Evolutionary conservation across 2,888 invertebrate genomes (phyloP), one percentile per base, ranked within the genome.

Genomic region (Xylota segnis): DNA sequence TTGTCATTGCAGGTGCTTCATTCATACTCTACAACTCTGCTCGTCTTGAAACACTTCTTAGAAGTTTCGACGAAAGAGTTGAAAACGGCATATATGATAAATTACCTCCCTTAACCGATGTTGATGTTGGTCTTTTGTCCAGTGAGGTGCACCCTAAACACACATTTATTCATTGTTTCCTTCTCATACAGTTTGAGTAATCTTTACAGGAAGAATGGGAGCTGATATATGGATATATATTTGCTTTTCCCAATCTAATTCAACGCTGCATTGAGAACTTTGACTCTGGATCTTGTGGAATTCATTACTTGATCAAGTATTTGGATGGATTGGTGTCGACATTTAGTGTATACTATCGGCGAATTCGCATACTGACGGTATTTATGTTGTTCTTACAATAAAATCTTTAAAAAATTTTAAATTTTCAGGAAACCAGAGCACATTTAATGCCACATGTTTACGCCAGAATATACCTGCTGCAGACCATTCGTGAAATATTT

Each of bases 11-110:
- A 96, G 96, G 96, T 66, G 95, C 95, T 40, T 93, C 95, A 29
- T 97, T 96, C 91, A 94, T 96, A 76, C 92, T 97, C 32, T 97
- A 97, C 91, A 97, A 97, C 90, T 95, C 95, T 90, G 96, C 96
- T 0, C 94, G 97, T 87, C 90, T 97, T 65, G 94, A 94, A 88
- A 94, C 95, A 0, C 93, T 96, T 66, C 92, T 96, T 76, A 93
- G 94, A 88, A 94, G 94, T 83, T 96, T 94, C 90, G 92, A 94
- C 84, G 93, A 94, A 7, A 94, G 93, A 90, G 94, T 95, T 4
- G 77, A 87, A 4, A 90, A 91, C 12, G 94, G 94, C 1, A 89
- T 91, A 4, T 96, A 96, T 91, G 95, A 95, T 14, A 88, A 92
- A n/a, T 90, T 96, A 65, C 94, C 95, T 0, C 89, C 92, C 0